A percentile compares a stretch with the other conserved stretches of the same genome.
Evolutionary conservation across 2,797 vertebrate species (phyloP).

Genomic region (Taenioides sp.): DNA sequence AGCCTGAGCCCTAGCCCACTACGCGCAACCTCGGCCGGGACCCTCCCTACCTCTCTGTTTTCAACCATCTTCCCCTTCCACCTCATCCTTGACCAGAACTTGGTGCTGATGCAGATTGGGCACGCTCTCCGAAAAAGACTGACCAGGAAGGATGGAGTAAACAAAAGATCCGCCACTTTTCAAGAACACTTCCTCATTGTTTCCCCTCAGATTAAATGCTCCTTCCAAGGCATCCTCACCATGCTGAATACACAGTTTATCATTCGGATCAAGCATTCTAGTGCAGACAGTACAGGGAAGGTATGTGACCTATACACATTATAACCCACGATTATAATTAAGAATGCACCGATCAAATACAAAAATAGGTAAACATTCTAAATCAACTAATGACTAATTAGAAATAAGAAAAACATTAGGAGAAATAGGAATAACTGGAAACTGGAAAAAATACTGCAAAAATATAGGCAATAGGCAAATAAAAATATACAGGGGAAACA

Average conservation of each 20-base stretch:
- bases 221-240: conserved; percentile 93
- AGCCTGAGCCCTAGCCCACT: conserved; percentile 87
- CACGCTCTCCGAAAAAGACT: conserved; percentile 90
- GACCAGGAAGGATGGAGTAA: conserved; percentile 83
- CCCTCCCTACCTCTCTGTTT: conserved; percentile 90
- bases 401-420: too few species aligned
- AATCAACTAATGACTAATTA: too few species aligned
- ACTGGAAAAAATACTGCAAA: too few species aligned
- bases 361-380: too few species aligned
- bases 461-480: too few species aligned
- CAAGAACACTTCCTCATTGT: conserved; percentile 92
- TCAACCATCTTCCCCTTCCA: conserved; percentile 98
- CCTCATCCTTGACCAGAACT: conserved; percentile 92
- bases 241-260: conserved; percentile 97
- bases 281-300: conserved; percentile 83
- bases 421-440: too few species aligned
- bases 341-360: too few species aligned
- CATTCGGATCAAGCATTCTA: conserved; percentile 85
- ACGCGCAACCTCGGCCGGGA: conserved; percentile 88
- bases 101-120: conserved; percentile 91
- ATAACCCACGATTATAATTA: background rate
- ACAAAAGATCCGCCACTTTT: conserved; percentile 79
- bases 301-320: conserved; percentile 73
- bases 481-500: too few species aligned
- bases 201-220: conserved; percentile 88